These are phyloP conservation scores for Enoplosus armatus DNA, from an alignment of 2,797 vertebrate species.

Conservation along the genomic window DNA sequence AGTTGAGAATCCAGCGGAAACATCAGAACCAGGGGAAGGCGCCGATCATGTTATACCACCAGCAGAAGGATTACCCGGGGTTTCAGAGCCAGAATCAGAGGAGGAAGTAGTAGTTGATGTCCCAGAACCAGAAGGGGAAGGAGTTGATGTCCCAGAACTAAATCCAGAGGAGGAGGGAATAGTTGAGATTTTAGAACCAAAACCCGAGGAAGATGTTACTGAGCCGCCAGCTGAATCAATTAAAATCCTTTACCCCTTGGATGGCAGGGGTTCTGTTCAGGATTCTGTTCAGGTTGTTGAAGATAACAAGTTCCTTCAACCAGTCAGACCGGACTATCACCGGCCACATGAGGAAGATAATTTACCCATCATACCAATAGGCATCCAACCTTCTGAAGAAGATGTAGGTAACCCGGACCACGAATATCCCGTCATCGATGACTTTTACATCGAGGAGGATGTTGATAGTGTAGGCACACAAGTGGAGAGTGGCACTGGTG, in stretches of 20 bases:
- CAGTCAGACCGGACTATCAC: slow-evolving; percentile 18
- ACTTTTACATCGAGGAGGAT: slow-evolving; percentile 9
- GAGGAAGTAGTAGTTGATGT: not conserved
- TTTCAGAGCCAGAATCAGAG: slow-evolving; percentile 29
- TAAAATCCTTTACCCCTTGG: slow-evolving; percentile 60
- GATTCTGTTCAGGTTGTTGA: slow-evolving; percentile 39
- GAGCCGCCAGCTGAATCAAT: slow-evolving; percentile 69
- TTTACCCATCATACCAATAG: slow-evolving; percentile 48
- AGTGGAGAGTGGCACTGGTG: not conserved
- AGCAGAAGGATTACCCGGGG: not conserved
- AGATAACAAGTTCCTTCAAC: slow-evolving; percentile 31
- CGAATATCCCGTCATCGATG: slow-evolving; percentile 24
- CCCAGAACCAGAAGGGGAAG: slow-evolving; percentile 12
- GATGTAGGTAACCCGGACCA: not conserved
- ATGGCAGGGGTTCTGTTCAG: slow-evolving; percentile 29
- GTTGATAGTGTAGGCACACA: not conserved
- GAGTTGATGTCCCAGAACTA: slow-evolving; percentile 19
- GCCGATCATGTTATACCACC: not conserved
- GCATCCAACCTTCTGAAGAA: slow-evolving; percentile 27
- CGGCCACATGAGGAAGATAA: slow-evolving; percentile 45
- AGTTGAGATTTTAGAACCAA: slow-evolving; percentile 30
- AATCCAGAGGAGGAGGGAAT: slow-evolving; percentile 37
- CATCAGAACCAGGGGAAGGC: slow-evolving; percentile 14
- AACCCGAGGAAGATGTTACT: slow-evolving; percentile 19
- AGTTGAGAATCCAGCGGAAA: slow-evolving; percentile 12